These are phyloP conservation scores for Diorhabda carinulata DNA, from an alignment of 1,140 invertebrate genomes.

Conservation along the genomic window DNA sequence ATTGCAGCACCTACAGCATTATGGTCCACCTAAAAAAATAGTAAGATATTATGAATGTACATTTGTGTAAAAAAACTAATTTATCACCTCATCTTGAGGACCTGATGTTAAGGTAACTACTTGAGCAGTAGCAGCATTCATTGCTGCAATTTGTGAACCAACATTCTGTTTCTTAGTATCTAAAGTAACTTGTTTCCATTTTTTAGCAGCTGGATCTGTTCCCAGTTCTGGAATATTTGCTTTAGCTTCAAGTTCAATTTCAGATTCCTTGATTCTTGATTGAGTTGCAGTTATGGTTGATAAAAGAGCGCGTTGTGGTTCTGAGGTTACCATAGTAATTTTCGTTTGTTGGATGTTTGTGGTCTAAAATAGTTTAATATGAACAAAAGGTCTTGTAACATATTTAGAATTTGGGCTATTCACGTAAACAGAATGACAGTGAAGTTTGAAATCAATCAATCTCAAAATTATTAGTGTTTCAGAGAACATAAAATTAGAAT, in stretches of 20 bases:
- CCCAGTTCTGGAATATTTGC: slow-evolving; percentile 78
- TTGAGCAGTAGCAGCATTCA: slow-evolving; percentile 95
- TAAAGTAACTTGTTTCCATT: slow-evolving; percentile 90
- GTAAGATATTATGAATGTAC: not conserved
- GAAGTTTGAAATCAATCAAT: no score
- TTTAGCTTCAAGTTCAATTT: slow-evolving; percentile 71
- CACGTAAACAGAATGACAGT: no score
- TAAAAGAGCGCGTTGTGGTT: slow-evolving; percentile 87
- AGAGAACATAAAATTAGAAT: no score
- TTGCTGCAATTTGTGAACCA: slow-evolving; percentile 93
- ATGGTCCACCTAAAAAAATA: slow-evolving; percentile 63
- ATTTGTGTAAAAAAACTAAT: not conserved
- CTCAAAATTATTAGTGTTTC: no score
- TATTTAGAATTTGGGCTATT: no score
- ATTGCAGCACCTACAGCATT: slow-evolving; percentile 96
- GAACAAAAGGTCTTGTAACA: no score
- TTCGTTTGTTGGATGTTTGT: slow-evolving; percentile 78
- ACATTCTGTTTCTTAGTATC: slow-evolving; percentile 96
- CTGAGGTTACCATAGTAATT: slow-evolving; percentile 76
- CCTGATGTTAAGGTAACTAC: slow-evolving; percentile 92
- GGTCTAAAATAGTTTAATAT: slow-evolving; percentile 2
- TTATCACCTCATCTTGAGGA: slow-evolving; percentile 62
- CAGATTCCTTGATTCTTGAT: slow-evolving; percentile 80
- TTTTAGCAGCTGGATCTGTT: slow-evolving; percentile 76
- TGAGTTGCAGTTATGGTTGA: slow-evolving; percentile 84